Evolutionary conservation across 2,113 vertebrate species (phyloP), one percentile per base, ranked within the genome.

Genomic region (Oncorhynchus mykiss): DNA sequence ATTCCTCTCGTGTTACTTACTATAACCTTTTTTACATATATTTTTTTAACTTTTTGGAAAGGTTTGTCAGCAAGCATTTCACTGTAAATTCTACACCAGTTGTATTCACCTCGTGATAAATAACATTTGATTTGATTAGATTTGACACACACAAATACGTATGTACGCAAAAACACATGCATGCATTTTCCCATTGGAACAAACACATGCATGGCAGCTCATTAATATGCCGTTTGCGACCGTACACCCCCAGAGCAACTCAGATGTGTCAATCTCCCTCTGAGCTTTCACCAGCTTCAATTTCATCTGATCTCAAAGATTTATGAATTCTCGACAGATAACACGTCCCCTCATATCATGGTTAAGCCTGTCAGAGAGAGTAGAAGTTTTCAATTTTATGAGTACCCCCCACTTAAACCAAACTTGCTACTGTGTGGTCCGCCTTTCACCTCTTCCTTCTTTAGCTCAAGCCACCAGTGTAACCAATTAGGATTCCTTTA

Each of bases 321-420:
- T 83, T 90, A 91, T 91, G 88, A 90, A 90, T 89, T 88, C 88
- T 90, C 86, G 83, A 88, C 84, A 90, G 90, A 90, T 90, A 91
- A 88, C 88, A 86, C 88, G 83, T 90, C 85, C 81, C 70, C 81
- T 89, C 89, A 84, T 90, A 90, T 92, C 86, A 86, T 68, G 25
- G 77, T 74, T 87, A 82, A 84, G 85, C 86, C 84, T 80, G 86
- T 87, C 86, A 88, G 66, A 64, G 54, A 16, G 24, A 59, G 45
- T 45, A 48, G 27, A 20, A 78, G 22, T 77, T 78, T 45, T 72
- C 78, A 29, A 57, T 76, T 76, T 83, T 72, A 84, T 51, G 72
- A 86, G 78, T 54, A 54, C 39, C 39, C 39, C 9, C 39, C 39
- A 45, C 39, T 45, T 45, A 2, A 45, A 45, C 9, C 39, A 45